phyloP scores from a whole-genome alignment of 2,113 vertebrate genomes.

The Oreochromis niloticus region DNA sequence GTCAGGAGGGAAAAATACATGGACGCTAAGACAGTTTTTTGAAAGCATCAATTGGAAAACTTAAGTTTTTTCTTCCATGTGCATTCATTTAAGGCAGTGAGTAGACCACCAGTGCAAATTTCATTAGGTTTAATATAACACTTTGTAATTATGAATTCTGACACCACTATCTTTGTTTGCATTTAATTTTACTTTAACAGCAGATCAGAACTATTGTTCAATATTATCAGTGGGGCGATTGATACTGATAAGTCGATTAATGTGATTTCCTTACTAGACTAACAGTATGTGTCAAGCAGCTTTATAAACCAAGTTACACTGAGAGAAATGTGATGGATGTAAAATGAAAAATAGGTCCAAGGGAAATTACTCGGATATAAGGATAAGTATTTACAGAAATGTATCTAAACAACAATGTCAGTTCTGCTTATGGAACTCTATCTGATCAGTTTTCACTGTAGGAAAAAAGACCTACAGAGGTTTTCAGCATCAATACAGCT shows the following conservation, averaged over 20 bases:
- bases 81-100: not conserved
- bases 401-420: not conserved
- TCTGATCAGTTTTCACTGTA: not conserved
- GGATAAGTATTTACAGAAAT: not conserved
- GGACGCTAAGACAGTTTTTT: constrained; percentile 27
- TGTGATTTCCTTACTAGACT: not conserved
- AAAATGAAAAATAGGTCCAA: not conserved
- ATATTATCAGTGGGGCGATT: not conserved
- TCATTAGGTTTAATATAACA: constrained; percentile 7
- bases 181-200: not conserved
- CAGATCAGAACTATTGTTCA: not conserved
- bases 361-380: not conserved
- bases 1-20: constrained; percentile 13
- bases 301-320: not conserved
- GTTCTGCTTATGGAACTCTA: not conserved
- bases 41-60: constrained; percentile 27
- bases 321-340: not conserved
- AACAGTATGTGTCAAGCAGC: not conserved
- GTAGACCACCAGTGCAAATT: not conserved
- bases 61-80: not conserved
- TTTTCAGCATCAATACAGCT: not conserved
- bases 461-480: not conserved
- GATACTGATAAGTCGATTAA: not conserved
- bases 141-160: constrained; percentile 6
- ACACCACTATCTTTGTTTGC: not conserved